Evolutionary conservation across 2,797 vertebrate genomes (phyloP), one percentile per base, ranked within the genome.

Genomic region (Buphagus erythrorhynchus): DNA sequence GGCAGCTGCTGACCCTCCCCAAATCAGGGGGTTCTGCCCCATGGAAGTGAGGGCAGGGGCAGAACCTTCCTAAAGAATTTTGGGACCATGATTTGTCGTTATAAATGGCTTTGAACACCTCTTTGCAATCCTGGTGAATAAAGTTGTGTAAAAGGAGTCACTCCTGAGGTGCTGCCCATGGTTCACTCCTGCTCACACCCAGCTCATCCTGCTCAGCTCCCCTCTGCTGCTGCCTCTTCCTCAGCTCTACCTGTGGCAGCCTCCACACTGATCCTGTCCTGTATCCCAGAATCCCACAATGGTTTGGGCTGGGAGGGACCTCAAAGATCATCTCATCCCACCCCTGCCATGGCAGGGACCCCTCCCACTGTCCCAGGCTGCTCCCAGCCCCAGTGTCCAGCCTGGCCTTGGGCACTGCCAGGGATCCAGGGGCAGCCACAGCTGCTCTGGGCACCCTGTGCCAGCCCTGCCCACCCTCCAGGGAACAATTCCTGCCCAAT

Each of bases 271-370:
- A 17, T 24, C 13, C 38, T 33, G 2, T 16, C 6, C 31, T 18
- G 2, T 2, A 13, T 17, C 36, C 26, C 43, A 43, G 4, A 20
- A 33, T 24, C 15, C 9, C 18, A 22, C 6, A 17, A 4, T 6
- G 31, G 9, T 54, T 42, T 61, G 33, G 21, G 46, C 1, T 21
- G 40, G 5, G 3, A 22, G 7, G 12, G 33, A 42, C 33, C 7
- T 46, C 3, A 31, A 54, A 59, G 0, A 0, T 0, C 52, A 35
- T 3, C 33, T 1, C 1, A 0, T 21, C 0, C n/a, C 59, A 18
- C 16, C 24, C 24, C 33, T 40, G 45, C 24, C 67, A 29, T 29
- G 59, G 58, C 75, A 59, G 59, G 33, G 67, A 66, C 85, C 8
- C 46, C 46, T 88, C 1, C 68, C 68, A 18, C 20, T 11, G 8